Percentiles rank a stretch among this genome's conserved stretches.
Evolutionary conservation across 2,113 vertebrate genomes (phyloP).

Genomic region (Peromyscus maniculatus): DNA sequence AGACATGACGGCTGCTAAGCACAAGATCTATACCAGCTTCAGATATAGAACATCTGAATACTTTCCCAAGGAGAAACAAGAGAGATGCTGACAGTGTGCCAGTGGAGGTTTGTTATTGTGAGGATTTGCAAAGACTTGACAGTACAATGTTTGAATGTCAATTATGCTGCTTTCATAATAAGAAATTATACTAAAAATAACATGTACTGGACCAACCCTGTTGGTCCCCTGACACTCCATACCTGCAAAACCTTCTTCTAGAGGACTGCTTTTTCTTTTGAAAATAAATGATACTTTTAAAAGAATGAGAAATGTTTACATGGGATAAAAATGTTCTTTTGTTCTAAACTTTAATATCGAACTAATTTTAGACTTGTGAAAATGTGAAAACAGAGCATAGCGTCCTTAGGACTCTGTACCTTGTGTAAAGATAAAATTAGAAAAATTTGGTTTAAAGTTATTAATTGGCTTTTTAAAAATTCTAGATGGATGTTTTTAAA

Average conservation of each 20-base stretch:
- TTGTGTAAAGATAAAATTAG: background rate
- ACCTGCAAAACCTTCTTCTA: background rate
- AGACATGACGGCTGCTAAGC: conserved; percentile 26
- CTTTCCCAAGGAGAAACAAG: conserved; percentile 14
- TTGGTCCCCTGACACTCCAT: background rate
- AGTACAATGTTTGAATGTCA: background rate
- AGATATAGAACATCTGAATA: conserved; percentile 4
- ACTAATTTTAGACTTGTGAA: conserved; percentile 19
- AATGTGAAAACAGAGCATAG: background rate
- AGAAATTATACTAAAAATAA: conserved; percentile 16
- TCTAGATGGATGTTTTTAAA: background rate
- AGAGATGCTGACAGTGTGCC: background rate
- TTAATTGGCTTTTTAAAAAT: background rate
- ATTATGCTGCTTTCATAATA: background rate
- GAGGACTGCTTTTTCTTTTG: background rate
- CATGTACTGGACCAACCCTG: background rate
- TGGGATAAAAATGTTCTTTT: conserved; percentile 19
- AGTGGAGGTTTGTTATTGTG: background rate
- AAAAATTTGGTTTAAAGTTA: background rate
- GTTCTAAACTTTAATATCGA: conserved; percentile 27
- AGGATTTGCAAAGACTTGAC: conserved; percentile 24
- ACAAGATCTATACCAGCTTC: background rate
- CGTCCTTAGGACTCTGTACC: background rate
- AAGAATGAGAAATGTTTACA: conserved; percentile 2
- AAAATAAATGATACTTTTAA: background rate